Conservation (phyloP, 2,113 vertebrate species). For the Calcarius ornatus region DNA sequence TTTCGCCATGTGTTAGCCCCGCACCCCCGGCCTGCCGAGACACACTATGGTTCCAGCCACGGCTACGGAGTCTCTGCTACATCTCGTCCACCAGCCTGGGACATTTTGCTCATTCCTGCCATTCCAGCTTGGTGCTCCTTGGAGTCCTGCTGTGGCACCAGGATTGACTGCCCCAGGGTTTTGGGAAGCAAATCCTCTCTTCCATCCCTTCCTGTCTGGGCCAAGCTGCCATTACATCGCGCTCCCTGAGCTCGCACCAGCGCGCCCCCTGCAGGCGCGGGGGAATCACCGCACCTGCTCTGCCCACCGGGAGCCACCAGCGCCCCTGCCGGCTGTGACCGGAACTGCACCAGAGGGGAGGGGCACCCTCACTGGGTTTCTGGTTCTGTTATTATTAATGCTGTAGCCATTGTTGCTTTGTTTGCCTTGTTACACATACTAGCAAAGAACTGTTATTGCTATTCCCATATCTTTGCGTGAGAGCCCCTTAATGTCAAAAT, state of each 20-base stretch:
- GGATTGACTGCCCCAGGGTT: background rate
- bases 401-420: background rate
- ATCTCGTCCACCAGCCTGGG: background rate
- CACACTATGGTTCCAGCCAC: background rate
- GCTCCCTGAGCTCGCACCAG: background rate
- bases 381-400: background rate
- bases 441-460: background rate
- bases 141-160: background rate
- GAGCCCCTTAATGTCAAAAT: background rate
- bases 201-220: background rate
- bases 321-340: background rate
- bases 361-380: background rate
- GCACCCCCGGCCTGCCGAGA: background rate
- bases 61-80: background rate
- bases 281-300: background rate
- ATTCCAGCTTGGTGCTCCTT: background rate
- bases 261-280: background rate
- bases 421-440: background rate
- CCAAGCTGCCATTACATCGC: fast-evolving
- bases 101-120: background rate
- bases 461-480: background rate
- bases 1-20: fast-evolving
- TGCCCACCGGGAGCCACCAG: background rate
- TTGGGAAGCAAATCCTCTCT: background rate
- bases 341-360: background rate